These are phyloP conservation scores for Oryzias celebensis DNA, from an alignment of 2,113 vertebrate species.

Conservation along the genomic window DNA sequence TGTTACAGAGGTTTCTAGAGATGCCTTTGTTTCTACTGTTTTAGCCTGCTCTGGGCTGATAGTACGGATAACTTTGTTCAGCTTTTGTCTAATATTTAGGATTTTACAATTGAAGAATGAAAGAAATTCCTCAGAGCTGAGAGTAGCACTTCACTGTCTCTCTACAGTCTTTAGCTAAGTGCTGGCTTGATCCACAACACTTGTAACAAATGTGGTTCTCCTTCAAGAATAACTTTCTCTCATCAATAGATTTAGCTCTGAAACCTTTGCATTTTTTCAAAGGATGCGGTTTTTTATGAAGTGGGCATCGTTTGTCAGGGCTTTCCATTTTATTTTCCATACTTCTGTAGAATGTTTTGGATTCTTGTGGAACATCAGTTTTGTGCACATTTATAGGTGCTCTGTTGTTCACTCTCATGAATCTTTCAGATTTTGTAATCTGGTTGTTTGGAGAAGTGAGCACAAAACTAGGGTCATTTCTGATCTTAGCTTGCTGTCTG, in stretches of 20 bases:
- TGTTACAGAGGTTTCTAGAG: no score
- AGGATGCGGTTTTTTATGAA: no score
- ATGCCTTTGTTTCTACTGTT: no score
- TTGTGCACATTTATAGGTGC: neutral
- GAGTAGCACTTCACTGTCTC: no score
- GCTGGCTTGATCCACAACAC: no score
- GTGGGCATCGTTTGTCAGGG: neutral
- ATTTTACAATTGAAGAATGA: no score
- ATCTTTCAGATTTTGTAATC: neutral
- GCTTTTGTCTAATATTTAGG: no score
- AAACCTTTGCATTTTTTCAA: neutral
- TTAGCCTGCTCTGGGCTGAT: no score
- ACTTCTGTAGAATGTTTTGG: neutral
- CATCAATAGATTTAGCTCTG: neutral
- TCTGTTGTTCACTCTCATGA: neutral
- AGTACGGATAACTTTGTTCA: no score
- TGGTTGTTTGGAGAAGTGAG: no score
- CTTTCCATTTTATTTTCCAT: neutral
- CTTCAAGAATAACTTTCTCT: neutral
- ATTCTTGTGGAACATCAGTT: neutral
- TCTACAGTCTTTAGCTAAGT: no score
- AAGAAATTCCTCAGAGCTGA: no score
- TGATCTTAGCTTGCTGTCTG: neutral
- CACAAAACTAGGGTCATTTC: neutral
- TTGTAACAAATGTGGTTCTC: neutral